Evolutionary conservation across 2,888 invertebrate species (phyloP), one percentile per base, ranked within the genome.

Genomic region (Cataglyphis albicans): DNA sequence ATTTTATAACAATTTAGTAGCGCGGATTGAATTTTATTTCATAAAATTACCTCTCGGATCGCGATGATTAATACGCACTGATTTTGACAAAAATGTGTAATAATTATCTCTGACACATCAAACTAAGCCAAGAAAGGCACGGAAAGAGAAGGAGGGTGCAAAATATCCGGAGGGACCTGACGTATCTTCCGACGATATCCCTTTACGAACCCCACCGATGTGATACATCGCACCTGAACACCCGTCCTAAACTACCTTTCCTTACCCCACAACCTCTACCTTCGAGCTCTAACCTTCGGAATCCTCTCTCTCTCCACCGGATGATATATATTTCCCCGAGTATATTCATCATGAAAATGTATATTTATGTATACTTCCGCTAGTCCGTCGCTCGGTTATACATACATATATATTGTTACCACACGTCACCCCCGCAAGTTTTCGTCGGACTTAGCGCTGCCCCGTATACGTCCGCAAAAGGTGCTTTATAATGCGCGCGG

Each of bases 311-410:
- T 74, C n/a, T 74, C 10, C 78, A 7, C 64, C 73, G 67, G 68
- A 32, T 80, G 76, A 78, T 84, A 83, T 74, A 82, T 59, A 70
- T 82, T 76, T 87, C 86, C 68, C 52, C 70, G 63, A 84, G 86
- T 90, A 86, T 88, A 89, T 91, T 89, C 86, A 87, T 91, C 91
- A 91, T 90, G 90, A 89, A 90, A 90, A 91, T 89, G 86, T 88
- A 89, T 92, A 90, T 91, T 90, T 88, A 88, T 86, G 86, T 87
- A 84, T 75, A 89, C 82, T 86, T 86, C 73, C 76, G 70, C 57
- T 84, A 75, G 59, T 78, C 67, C 80, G 74, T 75, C 55, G 18
- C 76, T 73, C 21, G 73, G 75, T 76, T 81, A 84, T 81, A 64
- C 35, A 48, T 83, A 86, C 80, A 87, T 65, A 84, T 63, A 82